Evolutionary conservation across 2,888 invertebrate genomes (phyloP).

Genomic region (Drosophila bunnanda): DNA sequence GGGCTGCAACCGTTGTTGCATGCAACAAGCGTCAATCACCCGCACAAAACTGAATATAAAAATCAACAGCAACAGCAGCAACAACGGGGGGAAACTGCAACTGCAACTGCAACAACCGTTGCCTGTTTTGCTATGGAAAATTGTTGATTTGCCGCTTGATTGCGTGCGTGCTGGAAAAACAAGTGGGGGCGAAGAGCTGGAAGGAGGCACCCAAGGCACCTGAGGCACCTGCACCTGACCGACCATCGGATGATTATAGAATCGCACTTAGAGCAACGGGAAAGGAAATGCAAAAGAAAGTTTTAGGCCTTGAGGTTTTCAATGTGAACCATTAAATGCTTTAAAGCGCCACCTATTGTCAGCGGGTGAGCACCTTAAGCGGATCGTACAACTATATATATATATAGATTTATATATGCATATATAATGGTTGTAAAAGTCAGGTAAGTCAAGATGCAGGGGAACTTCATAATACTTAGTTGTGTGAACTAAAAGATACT

Average conservation of each 20-base stretch:
- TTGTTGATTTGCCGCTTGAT: constrained; percentile 80
- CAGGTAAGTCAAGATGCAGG: not conserved
- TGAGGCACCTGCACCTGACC: constrained; percentile 50
- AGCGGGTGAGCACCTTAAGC: constrained; percentile 25
- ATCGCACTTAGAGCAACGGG: constrained; percentile 58
- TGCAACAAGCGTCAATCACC: constrained; percentile 81
- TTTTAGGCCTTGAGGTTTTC: constrained; percentile 27
- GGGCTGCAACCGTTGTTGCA: constrained; percentile 66
- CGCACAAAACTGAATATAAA: constrained; percentile 68
- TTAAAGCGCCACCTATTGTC: constrained; percentile 40
- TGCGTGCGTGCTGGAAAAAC: constrained; percentile 65
- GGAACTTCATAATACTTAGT: not conserved
- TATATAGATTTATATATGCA: not conserved
- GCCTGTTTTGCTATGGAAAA: constrained; percentile 79
- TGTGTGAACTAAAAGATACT: no score
- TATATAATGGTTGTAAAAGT: not conserved
- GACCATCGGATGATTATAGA: constrained; percentile 66
- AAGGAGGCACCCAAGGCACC: not conserved
- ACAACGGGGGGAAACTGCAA: not conserved
- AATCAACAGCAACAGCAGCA: constrained; percentile 37
- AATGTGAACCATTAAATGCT: constrained; percentile 35
- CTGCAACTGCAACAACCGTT: constrained; percentile 58
- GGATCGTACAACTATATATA: constrained; percentile 9
- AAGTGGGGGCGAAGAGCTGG: constrained; percentile 18
- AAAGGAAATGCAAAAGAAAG: constrained; percentile 46